Evolutionary conservation across 2,113 vertebrate genomes (phyloP).

Genomic region (Arizona elegans): DNA sequence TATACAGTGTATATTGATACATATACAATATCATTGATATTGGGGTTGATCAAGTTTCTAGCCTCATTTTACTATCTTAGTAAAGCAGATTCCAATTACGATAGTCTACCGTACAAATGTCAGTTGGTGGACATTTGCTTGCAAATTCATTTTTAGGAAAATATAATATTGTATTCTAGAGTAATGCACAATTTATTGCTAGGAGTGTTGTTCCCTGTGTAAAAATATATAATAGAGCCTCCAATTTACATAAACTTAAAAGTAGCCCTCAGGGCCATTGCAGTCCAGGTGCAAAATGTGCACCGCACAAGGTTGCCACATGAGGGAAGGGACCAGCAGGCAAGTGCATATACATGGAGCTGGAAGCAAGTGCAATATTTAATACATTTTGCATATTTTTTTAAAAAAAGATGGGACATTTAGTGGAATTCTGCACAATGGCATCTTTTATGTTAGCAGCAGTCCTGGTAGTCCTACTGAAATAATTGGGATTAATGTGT

Average conservation of each 20-base stretch:
- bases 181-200: neutral
- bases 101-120: neutral
- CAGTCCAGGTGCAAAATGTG: neutral
- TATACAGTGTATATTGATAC: neutral
- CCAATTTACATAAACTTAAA: neutral
- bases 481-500: neutral
- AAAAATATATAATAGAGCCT: neutral
- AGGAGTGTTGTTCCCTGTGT: neutral
- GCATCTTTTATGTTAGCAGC: neutral
- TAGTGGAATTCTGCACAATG: neutral
- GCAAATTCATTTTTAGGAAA: neutral
- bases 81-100: neutral
- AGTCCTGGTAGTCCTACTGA: neutral
- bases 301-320: neutral
- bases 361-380: neutral
- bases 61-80: neutral
- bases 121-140: neutral
- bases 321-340: neutral
- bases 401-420: neutral
- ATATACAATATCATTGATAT: neutral
- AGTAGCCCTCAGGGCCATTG: neutral
- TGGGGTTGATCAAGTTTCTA: neutral
- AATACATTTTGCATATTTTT: neutral
- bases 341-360: neutral
- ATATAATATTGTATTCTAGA: neutral